phyloP scores from a whole-genome alignment of 2,888 invertebrate species.

The Tinea pellionella region DNA sequence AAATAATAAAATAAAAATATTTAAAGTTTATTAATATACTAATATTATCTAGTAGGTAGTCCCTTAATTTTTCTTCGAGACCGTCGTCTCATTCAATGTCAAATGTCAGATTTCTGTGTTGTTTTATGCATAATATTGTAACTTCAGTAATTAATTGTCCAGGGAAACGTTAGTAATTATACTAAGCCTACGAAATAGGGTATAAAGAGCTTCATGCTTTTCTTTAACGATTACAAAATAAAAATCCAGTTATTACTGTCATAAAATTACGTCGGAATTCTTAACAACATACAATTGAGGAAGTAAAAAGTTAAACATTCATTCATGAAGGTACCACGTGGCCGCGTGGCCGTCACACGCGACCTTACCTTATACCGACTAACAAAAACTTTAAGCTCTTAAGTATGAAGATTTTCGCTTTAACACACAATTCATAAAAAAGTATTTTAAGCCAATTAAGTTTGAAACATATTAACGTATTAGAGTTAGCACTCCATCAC shows the following conservation, averaged over 20 bases:
- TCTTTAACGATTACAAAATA: not conserved
- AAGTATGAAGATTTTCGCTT: not conserved
- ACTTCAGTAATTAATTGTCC: not conserved
- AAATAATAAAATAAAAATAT: too few species aligned
- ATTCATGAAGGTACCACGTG: slow-evolving; percentile 6
- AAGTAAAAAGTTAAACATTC: slow-evolving; percentile 9
- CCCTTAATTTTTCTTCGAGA: too few species aligned
- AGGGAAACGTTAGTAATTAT: not conserved
- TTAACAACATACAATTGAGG: not conserved
- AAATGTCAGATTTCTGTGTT: too few species aligned
- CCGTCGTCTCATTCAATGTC: too few species aligned
- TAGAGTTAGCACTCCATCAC: too few species aligned
- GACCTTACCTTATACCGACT: not conserved
- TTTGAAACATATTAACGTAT: too few species aligned
- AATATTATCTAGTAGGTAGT: too few species aligned
- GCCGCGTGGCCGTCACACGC: slow-evolving; percentile 1
- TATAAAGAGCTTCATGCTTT: not conserved
- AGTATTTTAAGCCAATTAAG: too few species aligned
- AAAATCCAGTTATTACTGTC: slow-evolving; percentile 5
- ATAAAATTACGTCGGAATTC: not conserved
- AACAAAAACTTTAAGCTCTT: not conserved
- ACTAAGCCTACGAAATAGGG: not conserved
- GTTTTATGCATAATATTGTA: not conserved
- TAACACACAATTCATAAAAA: not conserved
- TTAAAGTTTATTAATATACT: too few species aligned